A percentile compares a stretch with the other conserved stretches of the same genome.
Conservation (phyloP, 2,113 vertebrate species). For the Cinclus cinclus region DNA sequence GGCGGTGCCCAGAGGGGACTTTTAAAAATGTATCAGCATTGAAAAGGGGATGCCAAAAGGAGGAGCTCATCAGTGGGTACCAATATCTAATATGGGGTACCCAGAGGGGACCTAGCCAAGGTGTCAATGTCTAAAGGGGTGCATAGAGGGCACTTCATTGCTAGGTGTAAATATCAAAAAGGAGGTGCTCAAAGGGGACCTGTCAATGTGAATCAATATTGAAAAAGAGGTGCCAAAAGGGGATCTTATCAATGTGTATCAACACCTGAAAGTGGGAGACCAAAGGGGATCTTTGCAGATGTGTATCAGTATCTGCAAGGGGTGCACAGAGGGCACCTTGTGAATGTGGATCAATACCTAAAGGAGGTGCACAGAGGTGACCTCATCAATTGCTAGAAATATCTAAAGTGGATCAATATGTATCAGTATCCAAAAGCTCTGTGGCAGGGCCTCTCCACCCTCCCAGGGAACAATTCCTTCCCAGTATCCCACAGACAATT, state of each 20-base stretch:
- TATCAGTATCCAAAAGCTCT: background rate
- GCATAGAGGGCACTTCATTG: too few species aligned
- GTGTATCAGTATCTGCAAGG: too few species aligned
- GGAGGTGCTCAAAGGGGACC: background rate
- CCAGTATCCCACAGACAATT: background rate
- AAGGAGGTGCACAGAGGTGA: too few species aligned
- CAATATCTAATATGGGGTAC: background rate
- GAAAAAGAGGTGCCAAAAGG: background rate
- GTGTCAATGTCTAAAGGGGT: background rate
- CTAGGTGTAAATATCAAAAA: background rate
- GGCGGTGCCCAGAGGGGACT: accelerated
- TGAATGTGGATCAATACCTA: background rate
- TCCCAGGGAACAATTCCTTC: background rate
- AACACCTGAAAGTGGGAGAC: background rate
- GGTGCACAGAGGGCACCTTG: too few species aligned
- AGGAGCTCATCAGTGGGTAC: too few species aligned
- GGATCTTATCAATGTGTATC: too few species aligned
- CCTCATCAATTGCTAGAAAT: background rate
- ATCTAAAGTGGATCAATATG: background rate
- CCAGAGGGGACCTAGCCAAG: too few species aligned
- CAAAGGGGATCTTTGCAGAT: background rate
- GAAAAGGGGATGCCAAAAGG: background rate
- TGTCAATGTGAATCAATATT: too few species aligned
- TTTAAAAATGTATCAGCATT: background rate
- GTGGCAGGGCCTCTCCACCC: background rate